Evolutionary conservation across 2,113 vertebrate genomes (phyloP).

Genomic region (Apodemus sylvaticus): DNA sequence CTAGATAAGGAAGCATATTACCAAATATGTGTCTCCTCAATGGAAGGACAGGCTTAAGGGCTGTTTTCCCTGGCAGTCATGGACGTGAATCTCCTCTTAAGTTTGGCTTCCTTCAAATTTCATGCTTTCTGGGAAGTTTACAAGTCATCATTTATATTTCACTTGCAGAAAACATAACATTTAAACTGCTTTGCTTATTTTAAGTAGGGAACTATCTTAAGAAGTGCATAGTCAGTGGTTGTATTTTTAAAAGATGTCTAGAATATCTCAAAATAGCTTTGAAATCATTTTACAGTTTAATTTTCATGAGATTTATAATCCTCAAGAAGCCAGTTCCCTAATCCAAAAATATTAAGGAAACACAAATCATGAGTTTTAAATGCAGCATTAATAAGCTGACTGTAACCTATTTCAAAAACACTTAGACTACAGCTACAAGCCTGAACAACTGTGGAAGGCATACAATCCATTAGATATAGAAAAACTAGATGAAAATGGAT

Average conservation of each 20-base stretch:
- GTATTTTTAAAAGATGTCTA: slow-evolving; percentile 34
- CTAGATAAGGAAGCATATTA: not conserved
- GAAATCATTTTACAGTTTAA: slow-evolving; percentile 2
- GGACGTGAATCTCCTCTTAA: not conserved
- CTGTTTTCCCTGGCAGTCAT: not conserved
- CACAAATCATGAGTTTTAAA: slow-evolving; percentile 1
- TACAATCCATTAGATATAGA: not conserved
- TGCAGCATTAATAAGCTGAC: not conserved
- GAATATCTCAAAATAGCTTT: slow-evolving; percentile 49
- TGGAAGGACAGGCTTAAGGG: not conserved
- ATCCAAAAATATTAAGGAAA: not conserved
- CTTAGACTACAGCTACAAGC: not conserved
- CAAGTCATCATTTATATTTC: not conserved
- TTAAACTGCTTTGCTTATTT: slow-evolving; percentile 53
- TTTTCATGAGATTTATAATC: slow-evolving; percentile 39
- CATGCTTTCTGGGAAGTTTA: not conserved
- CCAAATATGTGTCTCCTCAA: not conserved
- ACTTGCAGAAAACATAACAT: not conserved
- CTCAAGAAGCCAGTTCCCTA: not conserved
- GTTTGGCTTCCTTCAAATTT: slow-evolving; percentile 28
- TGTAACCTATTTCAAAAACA: not conserved
- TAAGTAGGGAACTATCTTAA: slow-evolving; percentile 16
- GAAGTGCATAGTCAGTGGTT: not conserved
- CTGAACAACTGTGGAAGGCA: not conserved
- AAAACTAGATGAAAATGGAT: not conserved